Conservation (phyloP, 53 echinoderm and acorn worm species). For the Pentamera pediparva region DNA sequence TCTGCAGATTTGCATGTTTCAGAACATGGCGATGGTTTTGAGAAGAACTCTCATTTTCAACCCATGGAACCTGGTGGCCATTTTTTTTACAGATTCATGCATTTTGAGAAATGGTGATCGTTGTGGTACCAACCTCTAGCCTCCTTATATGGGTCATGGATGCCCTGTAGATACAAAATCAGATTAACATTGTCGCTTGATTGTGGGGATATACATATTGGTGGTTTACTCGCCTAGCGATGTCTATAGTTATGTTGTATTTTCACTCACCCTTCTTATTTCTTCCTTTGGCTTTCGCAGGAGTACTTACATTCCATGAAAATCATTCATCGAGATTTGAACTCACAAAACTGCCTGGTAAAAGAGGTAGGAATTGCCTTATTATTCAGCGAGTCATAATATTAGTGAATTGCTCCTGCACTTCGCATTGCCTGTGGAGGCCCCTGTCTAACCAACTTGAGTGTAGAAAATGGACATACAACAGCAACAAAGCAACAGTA, state of each 20-base stretch:
- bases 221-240: no score
- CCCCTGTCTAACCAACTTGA: no score
- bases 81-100: background rate
- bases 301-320: conserved; percentile 86
- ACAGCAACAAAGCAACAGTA: no score
- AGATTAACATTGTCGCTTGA: background rate
- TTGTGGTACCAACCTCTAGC: background rate
- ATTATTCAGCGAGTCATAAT: no score
- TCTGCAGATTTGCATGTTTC: no score
- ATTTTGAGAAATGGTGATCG: background rate
- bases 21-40: no score
- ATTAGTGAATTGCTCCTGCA: no score
- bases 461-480: no score
- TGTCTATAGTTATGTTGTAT: no score
- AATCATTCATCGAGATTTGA: conserved; percentile 90
- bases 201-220: no score
- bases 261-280: background rate
- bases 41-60: no score
- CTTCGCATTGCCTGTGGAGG: no score
- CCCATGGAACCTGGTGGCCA: background rate
- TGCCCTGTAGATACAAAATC: background rate
- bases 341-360: conserved; percentile 93
- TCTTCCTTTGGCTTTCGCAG: conserved; percentile 36
- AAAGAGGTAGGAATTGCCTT: conserved; percentile 48
- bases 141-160: background rate